These are phyloP conservation scores for Podarcis siculus DNA, from an alignment of 2,797 vertebrate species.

Conservation along the genomic window DNA sequence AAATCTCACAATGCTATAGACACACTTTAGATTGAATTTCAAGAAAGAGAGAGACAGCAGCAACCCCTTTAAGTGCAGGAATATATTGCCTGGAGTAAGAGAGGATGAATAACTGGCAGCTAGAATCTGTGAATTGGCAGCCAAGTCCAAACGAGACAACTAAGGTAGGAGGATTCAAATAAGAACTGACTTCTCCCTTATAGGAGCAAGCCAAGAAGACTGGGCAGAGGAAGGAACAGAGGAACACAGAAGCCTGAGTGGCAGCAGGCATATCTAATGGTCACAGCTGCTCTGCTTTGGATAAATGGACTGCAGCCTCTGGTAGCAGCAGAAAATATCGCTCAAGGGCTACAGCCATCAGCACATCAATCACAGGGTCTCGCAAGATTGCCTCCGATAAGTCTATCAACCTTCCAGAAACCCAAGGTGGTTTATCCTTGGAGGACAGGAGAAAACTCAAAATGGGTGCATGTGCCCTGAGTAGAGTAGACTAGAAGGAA, in stretches of 20 bases:
- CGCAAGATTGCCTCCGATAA: not conserved
- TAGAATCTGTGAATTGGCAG: constrained; percentile 45
- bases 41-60: not conserved
- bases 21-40: not conserved
- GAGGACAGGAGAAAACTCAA: constrained; percentile 9
- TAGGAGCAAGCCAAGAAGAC: constrained; percentile 11
- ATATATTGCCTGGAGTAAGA: constrained; percentile 48
- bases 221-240: fast-evolving
- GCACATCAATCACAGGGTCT: not conserved
- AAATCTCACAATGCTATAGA: not conserved
- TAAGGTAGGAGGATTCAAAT: not conserved
- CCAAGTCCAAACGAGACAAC: constrained; percentile 36
- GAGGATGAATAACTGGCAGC: not conserved
- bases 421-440: not conserved
- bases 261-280: not conserved
- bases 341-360: not conserved
- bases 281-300: not conserved
- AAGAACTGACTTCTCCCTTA: constrained; percentile 37
- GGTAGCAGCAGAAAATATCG: not conserved
- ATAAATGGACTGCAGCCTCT: not conserved
- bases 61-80: constrained; percentile 56
- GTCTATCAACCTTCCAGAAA: constrained; percentile 9
- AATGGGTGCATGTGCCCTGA: not conserved
- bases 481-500: too few species aligned
- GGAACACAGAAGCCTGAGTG: not conserved